Conservation (phyloP, 1,140 invertebrate species). For the Copidosoma floridanum region DNA sequence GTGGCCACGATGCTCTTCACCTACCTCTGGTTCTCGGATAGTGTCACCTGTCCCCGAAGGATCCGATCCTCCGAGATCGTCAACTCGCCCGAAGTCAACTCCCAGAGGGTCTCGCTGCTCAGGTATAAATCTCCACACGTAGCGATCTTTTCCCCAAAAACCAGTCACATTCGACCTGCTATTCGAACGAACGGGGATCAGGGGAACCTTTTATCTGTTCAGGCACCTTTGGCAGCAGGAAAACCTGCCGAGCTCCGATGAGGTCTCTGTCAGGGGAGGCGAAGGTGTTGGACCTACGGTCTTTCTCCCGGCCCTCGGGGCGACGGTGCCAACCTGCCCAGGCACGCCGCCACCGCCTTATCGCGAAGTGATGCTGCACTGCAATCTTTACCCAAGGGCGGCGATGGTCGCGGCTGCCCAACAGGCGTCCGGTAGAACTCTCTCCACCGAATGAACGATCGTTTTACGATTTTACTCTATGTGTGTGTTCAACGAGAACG, state of each 20-base stretch:
- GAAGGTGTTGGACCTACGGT: not conserved
- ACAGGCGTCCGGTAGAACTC: not conserved
- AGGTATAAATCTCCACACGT: conserved; percentile 8
- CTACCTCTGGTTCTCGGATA: conserved; percentile 41
- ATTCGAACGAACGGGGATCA: not conserved
- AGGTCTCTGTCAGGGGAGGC: not conserved
- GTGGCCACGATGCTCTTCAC: conserved; percentile 37
- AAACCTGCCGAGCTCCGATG: not conserved
- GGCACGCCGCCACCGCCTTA: conserved; percentile 50
- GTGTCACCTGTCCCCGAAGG: conserved; percentile 27
- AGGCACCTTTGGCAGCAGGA: conserved; percentile 23
- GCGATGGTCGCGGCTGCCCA: conserved; percentile 12
- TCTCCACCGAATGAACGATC: too few species aligned
- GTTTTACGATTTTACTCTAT: too few species aligned
- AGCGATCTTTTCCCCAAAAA: too few species aligned
- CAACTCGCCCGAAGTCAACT: conserved; percentile 26
- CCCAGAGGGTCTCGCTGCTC: conserved; percentile 40
- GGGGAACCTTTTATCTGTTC: not conserved
- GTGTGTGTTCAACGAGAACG: too few species aligned
- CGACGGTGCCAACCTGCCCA: conserved; percentile 35
- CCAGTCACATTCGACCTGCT: too few species aligned
- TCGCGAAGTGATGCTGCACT: conserved; percentile 45
- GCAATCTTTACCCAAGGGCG: conserved; percentile 31
- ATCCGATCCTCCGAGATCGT: conserved; percentile 20
- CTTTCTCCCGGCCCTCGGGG: not conserved